Base-by-base conservation (phyloP, 2,888 invertebrate genomes). In the Hypercompe scribonia region DNA sequence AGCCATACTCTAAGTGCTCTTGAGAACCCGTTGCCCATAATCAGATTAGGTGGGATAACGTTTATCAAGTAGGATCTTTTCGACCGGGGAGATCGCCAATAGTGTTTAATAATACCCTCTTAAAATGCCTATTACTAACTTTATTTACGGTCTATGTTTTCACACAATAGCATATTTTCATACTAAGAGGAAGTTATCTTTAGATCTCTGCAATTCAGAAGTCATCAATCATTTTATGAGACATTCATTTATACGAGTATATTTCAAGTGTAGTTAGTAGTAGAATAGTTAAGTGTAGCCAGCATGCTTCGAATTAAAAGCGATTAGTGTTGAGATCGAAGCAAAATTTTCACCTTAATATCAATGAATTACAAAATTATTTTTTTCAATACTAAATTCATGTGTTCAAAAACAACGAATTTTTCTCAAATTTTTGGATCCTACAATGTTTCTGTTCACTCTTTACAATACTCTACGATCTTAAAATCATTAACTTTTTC, bases 21-120 rank as follows among this genome's bases (percentile, higher is more conserved):
- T 68, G 76, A 74, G 79, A 68, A 73, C 69, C 65, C 67, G 78
- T 72, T 85, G 81, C 73, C 83, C 81, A 80, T 86, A 81, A 82
- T 81, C 78, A 84, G 87, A 85, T 87, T 86, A 86, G 74, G 71
- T 79, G 72, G 83, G 79, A 81, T 82, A 83, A 73, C 76, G 82
- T 89, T 87, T 84, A 86, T 86, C 83, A 85, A 72, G 78, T 78
- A 81, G 77, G 84, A 82, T 80, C 80, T 81, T 80, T 73, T 74
- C 81, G 84, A 18, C 28, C 61, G 61, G 61, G 18, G 28, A 61
- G 31, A 61, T 28, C 31, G 61, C 61, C 31, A 61, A 61, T 61
- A 18, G 31, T 15, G 28, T 31, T 61, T 31, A 61, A 61, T 31
- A 61, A 3, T 61, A 31, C 61, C 61, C 61, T 31, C 31, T 31